Evolutionary conservation across 2,888 invertebrate species (phyloP).

Genomic region (Hipparchia semele): DNA sequence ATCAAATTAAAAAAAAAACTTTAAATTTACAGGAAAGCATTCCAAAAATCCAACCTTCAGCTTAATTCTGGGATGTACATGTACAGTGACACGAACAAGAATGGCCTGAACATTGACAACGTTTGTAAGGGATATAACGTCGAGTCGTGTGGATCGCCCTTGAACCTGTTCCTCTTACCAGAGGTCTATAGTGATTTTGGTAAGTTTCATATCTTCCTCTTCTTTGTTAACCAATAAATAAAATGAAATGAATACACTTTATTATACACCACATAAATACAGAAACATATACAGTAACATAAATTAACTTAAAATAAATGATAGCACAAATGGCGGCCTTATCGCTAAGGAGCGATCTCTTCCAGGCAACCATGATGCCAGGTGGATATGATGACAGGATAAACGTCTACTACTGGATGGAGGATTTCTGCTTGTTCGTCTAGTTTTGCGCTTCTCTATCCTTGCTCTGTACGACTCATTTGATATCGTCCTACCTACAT

Average conservation of each 20-base stretch:
- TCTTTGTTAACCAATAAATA: too few species aligned
- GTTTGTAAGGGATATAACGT: constrained; percentile 78
- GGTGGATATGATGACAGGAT: too few species aligned
- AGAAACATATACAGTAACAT: too few species aligned
- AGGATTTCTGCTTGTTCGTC: neutral
- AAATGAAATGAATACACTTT: too few species aligned
- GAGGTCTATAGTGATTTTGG: constrained; percentile 80
- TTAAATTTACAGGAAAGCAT: constrained; percentile 67
- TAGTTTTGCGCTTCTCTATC: neutral
- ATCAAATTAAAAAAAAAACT: too few species aligned
- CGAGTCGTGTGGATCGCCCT: constrained; percentile 82
- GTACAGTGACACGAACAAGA: constrained; percentile 75
- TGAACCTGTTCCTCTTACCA: constrained; percentile 88
- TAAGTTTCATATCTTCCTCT: constrained; percentile 46
- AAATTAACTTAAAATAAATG: too few species aligned
- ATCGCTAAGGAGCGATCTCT: too few species aligned
- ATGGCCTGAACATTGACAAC: constrained; percentile 66
- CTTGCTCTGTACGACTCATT: neutral
- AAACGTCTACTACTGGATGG: too few species aligned
- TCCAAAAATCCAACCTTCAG: constrained; percentile 86
- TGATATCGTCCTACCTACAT: neutral
- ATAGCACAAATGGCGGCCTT: too few species aligned
- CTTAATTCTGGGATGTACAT: constrained; percentile 87
- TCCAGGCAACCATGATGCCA: too few species aligned
- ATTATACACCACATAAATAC: too few species aligned